Base-by-base conservation (phyloP, 1,140 invertebrate species). In the Stegodyphus mimosarum region DNA sequence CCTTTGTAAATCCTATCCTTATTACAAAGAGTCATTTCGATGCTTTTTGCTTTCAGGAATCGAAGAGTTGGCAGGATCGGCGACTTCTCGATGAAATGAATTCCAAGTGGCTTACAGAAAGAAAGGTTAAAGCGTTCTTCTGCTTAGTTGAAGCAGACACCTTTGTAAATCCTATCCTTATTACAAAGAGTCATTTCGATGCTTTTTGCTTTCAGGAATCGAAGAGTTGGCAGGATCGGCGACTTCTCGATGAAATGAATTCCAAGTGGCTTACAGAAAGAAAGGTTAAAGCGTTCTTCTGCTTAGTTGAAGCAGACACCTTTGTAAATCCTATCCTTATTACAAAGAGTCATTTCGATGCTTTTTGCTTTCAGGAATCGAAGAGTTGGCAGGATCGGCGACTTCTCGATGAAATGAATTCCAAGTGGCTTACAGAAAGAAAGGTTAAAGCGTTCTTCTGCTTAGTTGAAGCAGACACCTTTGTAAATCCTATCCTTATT, bases 381-480 rank as follows among this genome's bases (percentile, higher is more conserved):
- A 88, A 95, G 7, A 92, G 93, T 1, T 94, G 95, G 88, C 92
- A 94, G 87, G 91, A 92, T 51, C 92, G 94, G 64, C 91, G 92
- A 7, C 89, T 91, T 2, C 91, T 93, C 70, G 89, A 92, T n/a
- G 92, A 94, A 71, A 92, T 92, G 53, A 94, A 94, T 0, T 94
- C 95, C 87, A 92, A 93, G 6, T 97, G 95, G 94, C 91, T 98
- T 9, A 91, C 92, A 76, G 92, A 93, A 33, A 92, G 94, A 66
- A 96, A 95, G 90, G 94, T 98, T 53, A 98, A 96, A 89, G 94
- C 95, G 0, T 99, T 99, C 90, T 98, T 97, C 89, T 93, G 93
- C 72, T 91, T 95, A 10, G 93, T 97, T 0, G 95, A 96, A 89
- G 94, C 95, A 13, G 92, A 94, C 53, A 91, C 91, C 48, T 93